Evolutionary conservation across 2,888 invertebrate genomes (phyloP).

Genomic region (Amphipoea lucens): DNA sequence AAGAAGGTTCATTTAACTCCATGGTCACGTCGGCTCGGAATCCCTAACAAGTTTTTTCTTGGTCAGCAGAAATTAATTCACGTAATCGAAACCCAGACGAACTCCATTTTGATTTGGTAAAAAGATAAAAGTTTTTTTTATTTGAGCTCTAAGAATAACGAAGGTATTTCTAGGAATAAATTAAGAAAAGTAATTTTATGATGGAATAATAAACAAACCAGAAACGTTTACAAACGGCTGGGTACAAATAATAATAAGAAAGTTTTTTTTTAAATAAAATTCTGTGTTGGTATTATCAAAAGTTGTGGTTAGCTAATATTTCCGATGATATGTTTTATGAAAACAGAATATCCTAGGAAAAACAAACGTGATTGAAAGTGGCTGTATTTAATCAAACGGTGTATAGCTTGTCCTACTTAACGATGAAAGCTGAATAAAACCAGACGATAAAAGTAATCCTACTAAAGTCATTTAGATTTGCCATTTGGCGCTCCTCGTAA

Average conservation of each 20-base stretch:
- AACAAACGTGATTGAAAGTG: constrained; percentile 11
- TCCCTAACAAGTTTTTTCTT: constrained; percentile 73
- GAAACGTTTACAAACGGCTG: constrained; percentile 33
- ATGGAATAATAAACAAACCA: constrained; percentile 47
- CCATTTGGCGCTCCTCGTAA: constrained; percentile 56
- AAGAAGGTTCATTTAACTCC: constrained; percentile 69
- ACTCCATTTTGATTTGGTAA: constrained; percentile 65
- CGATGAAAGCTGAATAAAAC: constrained; percentile 36
- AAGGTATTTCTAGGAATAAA: constrained; percentile 18
- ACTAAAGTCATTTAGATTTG: constrained; percentile 58
- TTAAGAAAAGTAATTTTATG: constrained; percentile 29
- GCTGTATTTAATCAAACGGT: constrained; percentile 35
- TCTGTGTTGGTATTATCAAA: constrained; percentile 8
- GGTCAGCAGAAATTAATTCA: constrained; percentile 75
- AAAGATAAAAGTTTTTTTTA: constrained; percentile 50
- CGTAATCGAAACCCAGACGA: constrained; percentile 68
- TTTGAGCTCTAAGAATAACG: constrained; percentile 13
- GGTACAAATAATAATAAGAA: constrained; percentile 39
- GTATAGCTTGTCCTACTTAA: not conserved
- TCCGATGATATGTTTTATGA: constrained; percentile 21
- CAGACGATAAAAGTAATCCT: constrained; percentile 49
- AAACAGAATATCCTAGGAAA: not conserved
- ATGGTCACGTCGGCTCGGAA: constrained; percentile 71
- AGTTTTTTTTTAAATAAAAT: constrained; percentile 42
- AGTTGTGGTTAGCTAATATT: constrained; percentile 36